Evolutionary conservation across 2,113 vertebrate species (phyloP).

Genomic region (Macrotis lagotis): DNA sequence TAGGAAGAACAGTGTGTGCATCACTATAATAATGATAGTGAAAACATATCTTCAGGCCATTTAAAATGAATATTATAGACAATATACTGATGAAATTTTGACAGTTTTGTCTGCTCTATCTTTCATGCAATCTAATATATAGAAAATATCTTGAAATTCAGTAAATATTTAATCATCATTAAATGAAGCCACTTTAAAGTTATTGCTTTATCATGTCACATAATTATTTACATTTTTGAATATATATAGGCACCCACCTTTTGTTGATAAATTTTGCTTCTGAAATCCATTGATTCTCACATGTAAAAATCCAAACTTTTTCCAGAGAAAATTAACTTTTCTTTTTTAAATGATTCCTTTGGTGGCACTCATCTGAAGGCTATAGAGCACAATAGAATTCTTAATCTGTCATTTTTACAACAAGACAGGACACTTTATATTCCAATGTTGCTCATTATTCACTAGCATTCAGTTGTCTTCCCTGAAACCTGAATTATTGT

Average conservation of each 20-base stretch:
- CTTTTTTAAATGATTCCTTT: not conserved
- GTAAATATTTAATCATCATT: not conserved
- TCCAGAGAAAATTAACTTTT: not conserved
- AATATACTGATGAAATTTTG: not conserved
- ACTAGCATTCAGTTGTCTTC: not conserved
- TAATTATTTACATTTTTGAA: not conserved
- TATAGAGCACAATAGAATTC: not conserved
- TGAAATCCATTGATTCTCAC: not conserved
- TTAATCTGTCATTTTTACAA: not conserved
- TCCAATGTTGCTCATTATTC: not conserved
- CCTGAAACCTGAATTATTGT: not conserved
- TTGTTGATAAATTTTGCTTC: not conserved
- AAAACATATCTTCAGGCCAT: not conserved
- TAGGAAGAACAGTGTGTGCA: not conserved
- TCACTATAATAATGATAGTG: not conserved
- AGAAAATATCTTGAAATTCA: not conserved
- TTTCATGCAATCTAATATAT: too few species aligned
- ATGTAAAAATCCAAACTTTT: not conserved
- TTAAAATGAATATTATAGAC: not conserved
- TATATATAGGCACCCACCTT: not conserved
- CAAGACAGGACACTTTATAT: not conserved
- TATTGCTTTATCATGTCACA: not conserved
- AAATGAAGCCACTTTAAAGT: not conserved
- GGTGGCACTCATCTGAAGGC: not conserved
- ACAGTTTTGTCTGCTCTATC: not conserved